Evolutionary conservation across 2,113 vertebrate species (phyloP).

Genomic region (Hippotragus niger): DNA sequence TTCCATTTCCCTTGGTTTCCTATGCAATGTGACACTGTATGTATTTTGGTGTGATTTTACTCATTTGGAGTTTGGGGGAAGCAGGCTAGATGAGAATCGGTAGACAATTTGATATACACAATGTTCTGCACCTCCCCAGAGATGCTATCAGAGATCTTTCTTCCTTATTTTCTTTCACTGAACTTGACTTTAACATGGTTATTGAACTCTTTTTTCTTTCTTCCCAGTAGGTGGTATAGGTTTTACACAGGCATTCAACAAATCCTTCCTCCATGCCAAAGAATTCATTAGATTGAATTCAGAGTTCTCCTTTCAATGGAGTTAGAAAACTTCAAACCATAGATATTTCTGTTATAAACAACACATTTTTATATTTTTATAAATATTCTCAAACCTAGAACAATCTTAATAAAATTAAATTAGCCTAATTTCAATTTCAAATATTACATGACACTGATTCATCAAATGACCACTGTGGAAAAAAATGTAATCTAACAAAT

Average conservation of each 20-base stretch:
- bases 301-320: not conserved
- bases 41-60: not conserved
- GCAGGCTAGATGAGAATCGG: not conserved
- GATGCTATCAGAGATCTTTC: not conserved
- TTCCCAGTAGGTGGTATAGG: not conserved
- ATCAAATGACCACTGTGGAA: not conserved
- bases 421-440: slow-evolving; percentile 33
- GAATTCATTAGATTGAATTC: not conserved
- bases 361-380: not conserved
- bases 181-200: not conserved
- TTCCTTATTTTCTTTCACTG: not conserved
- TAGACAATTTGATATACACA: not conserved
- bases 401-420: not conserved
- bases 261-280: not conserved
- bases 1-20: not conserved
- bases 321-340: not conserved
- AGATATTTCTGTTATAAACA: not conserved
- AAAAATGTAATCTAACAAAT: not conserved
- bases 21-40: too few species aligned
- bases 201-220: not conserved
- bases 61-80: not conserved
- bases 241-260: not conserved
- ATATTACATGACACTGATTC: not conserved
- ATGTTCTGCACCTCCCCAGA: not conserved
- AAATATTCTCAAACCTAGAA: not conserved